Conservation (phyloP, 2,797 vertebrate genomes). For the Aulostomus chinensis region DNA sequence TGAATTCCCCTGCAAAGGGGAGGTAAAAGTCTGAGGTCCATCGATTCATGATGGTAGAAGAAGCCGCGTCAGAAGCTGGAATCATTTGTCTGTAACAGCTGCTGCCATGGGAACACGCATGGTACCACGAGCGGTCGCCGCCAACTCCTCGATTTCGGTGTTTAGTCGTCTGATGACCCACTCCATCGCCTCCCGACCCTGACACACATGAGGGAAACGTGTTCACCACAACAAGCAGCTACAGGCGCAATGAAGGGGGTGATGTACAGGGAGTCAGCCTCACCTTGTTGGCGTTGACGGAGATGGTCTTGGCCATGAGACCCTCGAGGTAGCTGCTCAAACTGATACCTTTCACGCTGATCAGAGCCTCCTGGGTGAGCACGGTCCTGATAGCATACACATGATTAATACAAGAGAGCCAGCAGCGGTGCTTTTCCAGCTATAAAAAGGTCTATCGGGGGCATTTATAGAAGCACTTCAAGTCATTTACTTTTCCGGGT, state of each 20-base stretch:
- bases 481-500: constrained; percentile 87
- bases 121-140: constrained; percentile 88
- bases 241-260: too few species aligned
- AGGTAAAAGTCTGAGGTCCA: constrained; percentile 35
- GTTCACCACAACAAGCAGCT: neutral
- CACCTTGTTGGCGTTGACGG: constrained; percentile 93
- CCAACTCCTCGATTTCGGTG: constrained; percentile 90
- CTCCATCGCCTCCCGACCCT: constrained; percentile 98
- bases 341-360: constrained; percentile 95
- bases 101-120: constrained; percentile 91
- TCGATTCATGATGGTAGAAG: constrained; percentile 30
- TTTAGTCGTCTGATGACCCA: constrained; percentile 96
- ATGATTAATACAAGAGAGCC: too few species aligned
- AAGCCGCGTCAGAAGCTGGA: neutral
- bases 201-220: constrained; percentile 12
- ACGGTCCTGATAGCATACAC: constrained; percentile 84
- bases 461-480: neutral
- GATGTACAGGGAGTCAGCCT: neutral
- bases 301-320: constrained; percentile 95
- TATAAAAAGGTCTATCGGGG: too few species aligned
- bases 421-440: too few species aligned
- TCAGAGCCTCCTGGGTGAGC: constrained; percentile 95
- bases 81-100: constrained; percentile 89
- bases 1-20: constrained; percentile 22
- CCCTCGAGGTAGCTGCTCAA: constrained; percentile 96